phyloP scores from a whole-genome alignment of 2,113 vertebrate genomes.

The Saguinus midas region DNA sequence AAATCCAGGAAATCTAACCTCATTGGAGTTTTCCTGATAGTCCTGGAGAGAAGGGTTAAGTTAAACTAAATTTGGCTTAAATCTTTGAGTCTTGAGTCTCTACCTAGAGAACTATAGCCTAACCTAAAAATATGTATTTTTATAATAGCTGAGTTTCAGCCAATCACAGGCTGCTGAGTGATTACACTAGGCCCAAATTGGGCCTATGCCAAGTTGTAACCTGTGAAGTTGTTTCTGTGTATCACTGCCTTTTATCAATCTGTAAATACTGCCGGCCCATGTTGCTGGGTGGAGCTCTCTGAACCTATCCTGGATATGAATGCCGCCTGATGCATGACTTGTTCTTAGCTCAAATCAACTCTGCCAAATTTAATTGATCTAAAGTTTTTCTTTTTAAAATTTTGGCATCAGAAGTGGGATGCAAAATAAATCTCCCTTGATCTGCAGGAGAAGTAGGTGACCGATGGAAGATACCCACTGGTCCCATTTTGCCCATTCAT shows the following conservation, averaged over 20 bases:
- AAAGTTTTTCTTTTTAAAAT: background rate
- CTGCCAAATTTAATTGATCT: background rate
- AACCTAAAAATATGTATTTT: background rate
- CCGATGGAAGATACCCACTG: background rate
- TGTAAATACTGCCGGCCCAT: background rate
- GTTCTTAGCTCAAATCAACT: background rate
- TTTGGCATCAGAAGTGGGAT: background rate
- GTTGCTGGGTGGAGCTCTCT: background rate
- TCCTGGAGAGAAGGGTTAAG: background rate
- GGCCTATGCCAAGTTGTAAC: no score
- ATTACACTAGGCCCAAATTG: background rate
- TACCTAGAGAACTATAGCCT: background rate
- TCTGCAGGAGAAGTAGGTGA: background rate
- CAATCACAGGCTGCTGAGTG: background rate
- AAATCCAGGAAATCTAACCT: background rate
- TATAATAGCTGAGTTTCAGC: background rate
- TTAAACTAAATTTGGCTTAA: background rate
- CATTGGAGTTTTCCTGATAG: background rate
- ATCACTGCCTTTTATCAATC: background rate
- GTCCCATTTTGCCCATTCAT: background rate
- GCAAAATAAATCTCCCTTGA: background rate
- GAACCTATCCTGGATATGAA: background rate
- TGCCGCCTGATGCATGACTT: background rate
- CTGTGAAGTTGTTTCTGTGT: no score
- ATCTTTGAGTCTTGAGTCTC: background rate